These are phyloP conservation scores for Epiblema foenella DNA, from an alignment of 2,888 invertebrate species.

Conservation along the genomic window DNA sequence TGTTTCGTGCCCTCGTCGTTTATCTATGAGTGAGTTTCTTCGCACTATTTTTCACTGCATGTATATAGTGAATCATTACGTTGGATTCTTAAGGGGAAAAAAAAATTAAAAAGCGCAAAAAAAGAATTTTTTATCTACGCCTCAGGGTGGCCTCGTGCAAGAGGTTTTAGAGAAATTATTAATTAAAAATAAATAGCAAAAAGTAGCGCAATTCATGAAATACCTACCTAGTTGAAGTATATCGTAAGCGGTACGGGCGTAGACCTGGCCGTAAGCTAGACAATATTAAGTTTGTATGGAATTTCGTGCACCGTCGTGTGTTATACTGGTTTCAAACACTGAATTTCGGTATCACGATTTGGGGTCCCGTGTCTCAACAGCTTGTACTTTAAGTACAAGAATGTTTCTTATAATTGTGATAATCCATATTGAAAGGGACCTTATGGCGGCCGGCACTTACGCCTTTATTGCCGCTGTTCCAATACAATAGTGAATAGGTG, in stretches of 20 bases:
- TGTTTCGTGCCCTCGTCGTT: conserved; percentile 68
- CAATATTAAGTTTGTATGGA: conserved; percentile 75
- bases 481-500: too few species aligned
- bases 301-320: conserved; percentile 70
- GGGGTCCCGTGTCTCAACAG: neutral
- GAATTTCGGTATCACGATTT: conserved; percentile 49
- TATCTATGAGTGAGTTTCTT: conserved; percentile 69
- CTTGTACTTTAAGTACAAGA: neutral
- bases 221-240: conserved; percentile 78
- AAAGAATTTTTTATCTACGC: conserved; percentile 69
- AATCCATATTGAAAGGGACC: too few species aligned
- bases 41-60: conserved; percentile 75
- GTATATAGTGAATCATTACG: conserved; percentile 68
- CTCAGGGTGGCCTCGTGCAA: conserved; percentile 72
- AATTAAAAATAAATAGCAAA: conserved; percentile 68
- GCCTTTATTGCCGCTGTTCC: too few species aligned
- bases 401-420: too few species aligned
- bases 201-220: conserved; percentile 80
- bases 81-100: conserved; percentile 65
- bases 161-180: conserved; percentile 77
- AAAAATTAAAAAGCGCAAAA: conserved; percentile 69
- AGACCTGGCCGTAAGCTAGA: conserved; percentile 78
- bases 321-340: conserved; percentile 46
- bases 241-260: conserved; percentile 63
- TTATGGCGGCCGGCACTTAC: too few species aligned